Percentiles rank a stretch among this genome's conserved stretches.
Conservation (phyloP, 2,797 vertebrate species). For the Mycteria americana region DNA sequence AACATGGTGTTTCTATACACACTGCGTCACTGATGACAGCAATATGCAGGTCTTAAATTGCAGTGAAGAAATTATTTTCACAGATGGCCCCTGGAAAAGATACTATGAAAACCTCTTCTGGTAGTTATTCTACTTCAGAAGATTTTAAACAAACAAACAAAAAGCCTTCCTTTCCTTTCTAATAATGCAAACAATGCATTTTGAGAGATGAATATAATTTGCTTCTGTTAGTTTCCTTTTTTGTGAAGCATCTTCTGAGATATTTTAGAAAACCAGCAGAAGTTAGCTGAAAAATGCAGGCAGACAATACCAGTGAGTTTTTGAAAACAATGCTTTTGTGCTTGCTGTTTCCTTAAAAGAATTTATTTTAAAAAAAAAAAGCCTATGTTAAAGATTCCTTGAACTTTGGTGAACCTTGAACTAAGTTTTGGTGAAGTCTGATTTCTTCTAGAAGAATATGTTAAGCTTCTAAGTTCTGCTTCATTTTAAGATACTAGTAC, state of each 20-base stretch:
- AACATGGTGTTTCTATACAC: neutral
- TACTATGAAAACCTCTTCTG: neutral
- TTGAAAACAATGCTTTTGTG: neutral
- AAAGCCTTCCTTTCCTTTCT: neutral
- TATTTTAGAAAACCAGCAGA: neutral
- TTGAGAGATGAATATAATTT: neutral
- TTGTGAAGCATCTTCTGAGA: neutral
- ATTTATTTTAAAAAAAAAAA: neutral
- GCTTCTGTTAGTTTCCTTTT: neutral
- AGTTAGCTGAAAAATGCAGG: neutral
- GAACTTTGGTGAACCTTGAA: slow-evolving; percentile 3
- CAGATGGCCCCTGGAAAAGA: neutral
- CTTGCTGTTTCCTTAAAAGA: neutral
- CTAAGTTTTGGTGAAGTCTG: neutral
- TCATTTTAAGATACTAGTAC: neutral
- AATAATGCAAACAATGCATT: neutral
- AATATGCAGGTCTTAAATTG: neutral
- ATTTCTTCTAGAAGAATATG: neutral
- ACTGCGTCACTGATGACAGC: neutral
- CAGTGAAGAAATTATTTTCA: neutral
- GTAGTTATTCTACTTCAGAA: neutral
- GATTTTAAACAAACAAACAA: neutral
- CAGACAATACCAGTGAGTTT: neutral
- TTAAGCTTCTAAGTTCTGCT: neutral
- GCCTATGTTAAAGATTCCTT: neutral